These are phyloP conservation scores for Tuberolachnus salignus DNA, from an alignment of 2,888 invertebrate genomes.

Conservation along the genomic window DNA sequence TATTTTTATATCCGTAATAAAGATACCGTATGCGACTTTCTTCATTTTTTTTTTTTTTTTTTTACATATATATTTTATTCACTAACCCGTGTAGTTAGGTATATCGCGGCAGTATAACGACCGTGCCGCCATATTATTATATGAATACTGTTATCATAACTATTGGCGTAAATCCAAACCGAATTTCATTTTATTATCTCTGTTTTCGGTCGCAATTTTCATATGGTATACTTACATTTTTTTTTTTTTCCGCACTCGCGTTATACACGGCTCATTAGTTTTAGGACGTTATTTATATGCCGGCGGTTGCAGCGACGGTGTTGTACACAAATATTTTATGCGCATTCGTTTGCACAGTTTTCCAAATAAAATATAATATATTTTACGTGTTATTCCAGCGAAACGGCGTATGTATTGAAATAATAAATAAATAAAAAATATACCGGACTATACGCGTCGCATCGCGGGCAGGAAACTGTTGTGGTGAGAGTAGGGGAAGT, in stretches of 20 bases:
- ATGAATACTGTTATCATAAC: background rate
- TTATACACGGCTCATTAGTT: conserved; percentile 40
- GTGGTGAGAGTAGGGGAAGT: too few relatives aligned
- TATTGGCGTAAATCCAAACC: conserved; percentile 35
- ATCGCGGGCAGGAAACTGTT: too few relatives aligned
- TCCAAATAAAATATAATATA: background rate
- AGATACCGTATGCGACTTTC: conserved; percentile 35
- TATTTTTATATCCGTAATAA: conserved; percentile 15
- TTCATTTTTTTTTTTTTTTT: background rate
- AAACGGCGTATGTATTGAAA: too few relatives aligned
- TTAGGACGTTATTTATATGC: conserved; percentile 24
- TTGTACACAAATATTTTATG: background rate
- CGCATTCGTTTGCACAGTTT: background rate
- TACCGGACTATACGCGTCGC: too few relatives aligned
- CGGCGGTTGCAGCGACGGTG: background rate
- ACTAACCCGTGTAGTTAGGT: too few relatives aligned
- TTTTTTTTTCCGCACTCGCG: conserved; percentile 20
- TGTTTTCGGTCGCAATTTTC: conserved; percentile 17
- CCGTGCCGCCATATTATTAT: background rate
- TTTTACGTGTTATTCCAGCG: background rate
- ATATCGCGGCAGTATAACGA: too few relatives aligned
- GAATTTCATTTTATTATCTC: conserved; percentile 40
- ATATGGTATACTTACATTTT: background rate
- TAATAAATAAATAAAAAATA: too few relatives aligned
- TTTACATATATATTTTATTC: too few relatives aligned